Evolutionary conservation across 2,113 vertebrate genomes (phyloP), one percentile per base, ranked within the genome.

Genomic region (Neolamprologus caudopunctatus): DNA sequence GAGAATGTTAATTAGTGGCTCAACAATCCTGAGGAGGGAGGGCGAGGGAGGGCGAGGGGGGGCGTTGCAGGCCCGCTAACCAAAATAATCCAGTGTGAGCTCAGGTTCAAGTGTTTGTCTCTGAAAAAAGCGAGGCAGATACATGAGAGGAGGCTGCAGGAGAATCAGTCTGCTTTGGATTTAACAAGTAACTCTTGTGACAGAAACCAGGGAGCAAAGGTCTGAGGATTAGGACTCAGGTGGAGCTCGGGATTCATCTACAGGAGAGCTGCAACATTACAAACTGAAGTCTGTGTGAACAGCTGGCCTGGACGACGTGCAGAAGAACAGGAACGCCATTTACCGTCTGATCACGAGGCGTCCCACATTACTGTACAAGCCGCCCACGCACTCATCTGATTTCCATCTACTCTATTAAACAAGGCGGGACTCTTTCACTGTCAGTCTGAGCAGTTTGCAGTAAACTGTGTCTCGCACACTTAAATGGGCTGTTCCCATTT

Each of bases 301-400:
- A 51, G 50, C 0, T 51, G 50, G 0, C 50, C 51, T 53, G 5
- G 19, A 53, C 2, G 9, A 53, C 0, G 19, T n/a, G 19, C 51
- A 53, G 51, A 53, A n/a, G 9, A n/a, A 53, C 51, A 53, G 51
- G 51, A 53, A 53, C 51, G 3, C 19, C 9, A 53, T 53, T 53
- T 53, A 53, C 51, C 1, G 2, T 53, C 0, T 4, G 51, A 53
- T 53, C 19, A 53, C 5, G 50, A 53, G 50, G 0, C 19, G 3
- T 51, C 3, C 55, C 8, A 16, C 55, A 5, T 51, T 1, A n/a
- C 55, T 9, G 26, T 17, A 33, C 2, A 14, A 61, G 57, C 5
- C 8, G 14, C 8, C 57, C 16, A 61, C 16, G 3, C 8, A 10
- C 57, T 33, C 57, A 0, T 61, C 57, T 10, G 9, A 33, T 61